phyloP scores from a whole-genome alignment of 1,140 invertebrate genomes.

The Drosophila ogumai region DNA sequence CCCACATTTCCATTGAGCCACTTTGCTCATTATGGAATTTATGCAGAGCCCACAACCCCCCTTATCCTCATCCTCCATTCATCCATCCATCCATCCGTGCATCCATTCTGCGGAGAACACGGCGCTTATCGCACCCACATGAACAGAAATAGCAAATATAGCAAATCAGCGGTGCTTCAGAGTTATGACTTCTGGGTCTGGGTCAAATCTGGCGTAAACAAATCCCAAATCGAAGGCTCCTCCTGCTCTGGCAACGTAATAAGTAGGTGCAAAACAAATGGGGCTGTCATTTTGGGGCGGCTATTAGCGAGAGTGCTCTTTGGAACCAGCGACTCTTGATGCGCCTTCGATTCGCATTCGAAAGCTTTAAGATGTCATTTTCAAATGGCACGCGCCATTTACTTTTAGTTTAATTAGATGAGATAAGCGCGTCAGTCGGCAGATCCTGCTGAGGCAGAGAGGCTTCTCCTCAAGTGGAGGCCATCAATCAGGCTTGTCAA shows the following conservation, averaged over 20 bases:
- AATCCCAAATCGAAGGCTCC: slow-evolving; percentile 54
- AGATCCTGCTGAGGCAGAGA: slow-evolving; percentile 13
- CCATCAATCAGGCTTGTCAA: slow-evolving; percentile 79
- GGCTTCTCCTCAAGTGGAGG: slow-evolving; percentile 19
- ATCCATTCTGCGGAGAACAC: slow-evolving; percentile 14
- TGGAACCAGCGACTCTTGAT: slow-evolving; percentile 7
- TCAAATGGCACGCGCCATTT: slow-evolving; percentile 47
- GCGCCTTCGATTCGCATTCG: slow-evolving; percentile 27
- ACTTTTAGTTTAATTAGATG: slow-evolving; percentile 76
- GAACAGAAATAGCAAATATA: slow-evolving; percentile 14
- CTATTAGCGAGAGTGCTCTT: slow-evolving; percentile 31
- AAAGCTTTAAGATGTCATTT: slow-evolving; percentile 48
- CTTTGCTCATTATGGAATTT: slow-evolving; percentile 51
- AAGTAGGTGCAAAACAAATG: slow-evolving; percentile 28
- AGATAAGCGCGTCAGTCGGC: slow-evolving; percentile 47
- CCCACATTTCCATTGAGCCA: slow-evolving; percentile 8
- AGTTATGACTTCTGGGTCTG: slow-evolving; percentile 45
- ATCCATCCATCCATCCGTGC: slow-evolving; percentile 2
- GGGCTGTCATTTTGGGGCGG: slow-evolving; percentile 11
- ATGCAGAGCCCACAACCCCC: slow-evolving; percentile 2
- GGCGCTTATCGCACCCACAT: slow-evolving; percentile 68
- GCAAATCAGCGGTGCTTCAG: slow-evolving; percentile 41
- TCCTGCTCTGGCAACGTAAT: slow-evolving; percentile 26
- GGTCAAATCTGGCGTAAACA: slow-evolving; percentile 67
- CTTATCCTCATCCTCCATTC: background rate